Evolutionary conservation across 2,113 vertebrate genomes (phyloP), one percentile per base, ranked within the genome.

Genomic region (Orientallactaga bullata): DNA sequence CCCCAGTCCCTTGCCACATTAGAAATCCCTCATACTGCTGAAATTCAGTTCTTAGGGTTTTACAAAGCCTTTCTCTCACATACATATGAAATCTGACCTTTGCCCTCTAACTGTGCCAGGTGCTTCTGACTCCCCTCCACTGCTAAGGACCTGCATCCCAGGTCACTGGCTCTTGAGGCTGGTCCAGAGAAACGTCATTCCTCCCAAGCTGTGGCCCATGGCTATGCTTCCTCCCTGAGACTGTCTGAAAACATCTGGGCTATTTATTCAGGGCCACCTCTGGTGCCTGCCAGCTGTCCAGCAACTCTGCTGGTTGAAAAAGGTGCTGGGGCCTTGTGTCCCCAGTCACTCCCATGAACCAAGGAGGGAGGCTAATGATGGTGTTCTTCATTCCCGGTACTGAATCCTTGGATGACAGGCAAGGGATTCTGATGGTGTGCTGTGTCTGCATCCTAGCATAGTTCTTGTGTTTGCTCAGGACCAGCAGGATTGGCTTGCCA

Each of bases 401-500:
- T n/a, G n/a, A n/a, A n/a, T n/a, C n/a, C n/a, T n/a, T n/a, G n/a
- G n/a, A n/a, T n/a, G n/a, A n/a, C 7, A 12, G 12, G 51, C 51
- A 51, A 51, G 51, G 51, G 51, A 51, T 51, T 12, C 51, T 51
- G 51, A 12, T 23, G 32, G 81, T 86, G 32, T 35, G 86, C 85
- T 51, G 69, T 84, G 66, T 73, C 51, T 13, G 47, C 63, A 21
- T 39, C 12, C 30, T 20, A 66, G 77, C 78, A 69, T 3, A 28
- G 80, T 85, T 80, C 76, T 92, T 55, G 42, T 88, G 80, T 91
- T 94, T 84, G 72, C 66, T 39, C 28, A 17, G 79, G 51, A 74
- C 63, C 87, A 60, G 58, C 81, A 51, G 37, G 42, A 92, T n/a
- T 55, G 60, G 82, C 61, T 71, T 85, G 28, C 21, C 73, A 76